Conservation (phyloP, 2,888 invertebrate species). For the Eupsilia transversa region DNA sequence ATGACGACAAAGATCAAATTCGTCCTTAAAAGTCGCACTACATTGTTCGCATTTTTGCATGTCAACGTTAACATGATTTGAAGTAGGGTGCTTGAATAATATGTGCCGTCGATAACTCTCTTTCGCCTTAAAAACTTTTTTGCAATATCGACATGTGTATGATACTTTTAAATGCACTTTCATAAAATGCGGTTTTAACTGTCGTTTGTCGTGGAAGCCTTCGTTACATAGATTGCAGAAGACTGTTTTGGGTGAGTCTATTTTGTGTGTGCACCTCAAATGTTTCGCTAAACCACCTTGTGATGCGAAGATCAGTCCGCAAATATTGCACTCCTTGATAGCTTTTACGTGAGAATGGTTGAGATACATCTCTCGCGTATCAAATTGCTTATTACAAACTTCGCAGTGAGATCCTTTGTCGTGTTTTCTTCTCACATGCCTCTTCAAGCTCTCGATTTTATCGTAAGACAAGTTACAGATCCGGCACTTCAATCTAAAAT, state of each 20-base stretch:
- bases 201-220: slow-evolving; percentile 83
- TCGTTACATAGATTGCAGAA: slow-evolving; percentile 84
- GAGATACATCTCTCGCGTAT: slow-evolving; percentile 79
- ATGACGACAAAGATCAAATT: slow-evolving; percentile 84
- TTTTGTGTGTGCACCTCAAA: slow-evolving; percentile 83
- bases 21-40: slow-evolving; percentile 79
- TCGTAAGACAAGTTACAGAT: slow-evolving; percentile 87
- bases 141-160: slow-evolving; percentile 83
- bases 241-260: slow-evolving; percentile 80
- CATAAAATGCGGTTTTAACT: slow-evolving; percentile 83
- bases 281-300: slow-evolving; percentile 85
- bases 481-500: slow-evolving; percentile 84
- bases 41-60: slow-evolving; percentile 83
- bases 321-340: slow-evolving; percentile 82
- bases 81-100: slow-evolving; percentile 79
- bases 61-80: slow-evolving; percentile 59
- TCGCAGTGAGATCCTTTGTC: slow-evolving; percentile 81
- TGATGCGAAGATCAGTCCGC: slow-evolving; percentile 84
- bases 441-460: slow-evolving; percentile 86
- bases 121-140: slow-evolving; percentile 83
- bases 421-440: slow-evolving; percentile 85
- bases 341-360: slow-evolving; percentile 83
- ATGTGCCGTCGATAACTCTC: slow-evolving; percentile 85
- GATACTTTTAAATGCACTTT: slow-evolving; percentile 85
- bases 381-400: slow-evolving; percentile 84